Conservation (phyloP, 2,113 vertebrate species). For the Calypte anna region DNA sequence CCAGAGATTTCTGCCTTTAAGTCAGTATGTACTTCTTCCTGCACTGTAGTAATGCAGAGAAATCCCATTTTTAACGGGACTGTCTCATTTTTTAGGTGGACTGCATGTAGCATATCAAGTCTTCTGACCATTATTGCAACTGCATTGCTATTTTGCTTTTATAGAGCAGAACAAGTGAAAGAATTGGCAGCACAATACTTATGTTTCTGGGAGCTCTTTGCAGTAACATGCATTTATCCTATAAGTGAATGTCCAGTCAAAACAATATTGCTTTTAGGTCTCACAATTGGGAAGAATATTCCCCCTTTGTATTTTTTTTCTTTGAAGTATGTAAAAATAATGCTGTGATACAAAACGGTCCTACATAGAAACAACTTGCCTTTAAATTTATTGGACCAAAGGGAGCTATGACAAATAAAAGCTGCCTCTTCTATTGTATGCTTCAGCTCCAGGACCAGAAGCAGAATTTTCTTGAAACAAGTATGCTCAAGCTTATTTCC, state of each 20-base stretch:
- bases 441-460: background rate
- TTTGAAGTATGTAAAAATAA: background rate
- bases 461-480: slow-evolving; percentile 12
- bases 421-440: slow-evolving; percentile 10
- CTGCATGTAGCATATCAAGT: rapidly evolving
- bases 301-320: background rate
- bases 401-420: slow-evolving; percentile 7
- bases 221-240: background rate
- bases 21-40: background rate
- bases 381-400: slow-evolving; percentile 21
- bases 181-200: background rate
- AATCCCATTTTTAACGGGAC: background rate
- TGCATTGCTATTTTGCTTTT: background rate
- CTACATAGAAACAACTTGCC: background rate
- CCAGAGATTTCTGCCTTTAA: background rate
- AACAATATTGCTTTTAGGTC: background rate
- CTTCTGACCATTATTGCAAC: background rate
- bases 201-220: background rate
- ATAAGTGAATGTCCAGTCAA: background rate
- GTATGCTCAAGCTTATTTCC: background rate
- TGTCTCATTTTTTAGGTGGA: background rate
- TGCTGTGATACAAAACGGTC: background rate
- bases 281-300: background rate
- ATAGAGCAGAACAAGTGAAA: background rate
- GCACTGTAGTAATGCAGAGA: background rate